Evolutionary conservation across 1,140 invertebrate species (phyloP), one percentile per base, ranked within the genome.

Genomic region (Drosophila littoralis): DNA sequence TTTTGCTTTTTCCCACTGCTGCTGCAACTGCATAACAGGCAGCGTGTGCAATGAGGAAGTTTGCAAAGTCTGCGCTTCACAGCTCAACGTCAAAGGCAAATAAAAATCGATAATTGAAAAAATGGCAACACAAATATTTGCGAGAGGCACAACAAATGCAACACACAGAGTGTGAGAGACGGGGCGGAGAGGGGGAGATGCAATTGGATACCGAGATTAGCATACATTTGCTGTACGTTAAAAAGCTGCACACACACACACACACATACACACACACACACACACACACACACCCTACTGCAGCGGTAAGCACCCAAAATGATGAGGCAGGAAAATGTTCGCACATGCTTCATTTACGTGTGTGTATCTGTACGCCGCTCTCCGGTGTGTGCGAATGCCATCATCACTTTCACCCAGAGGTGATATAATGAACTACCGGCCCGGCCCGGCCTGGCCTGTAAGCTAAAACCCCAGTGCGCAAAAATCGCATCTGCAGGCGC

Each of bases 341-440:
- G 84, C 83, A 77, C 71, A 86, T 85, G 76, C 66, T 78, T 79
- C 57, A 69, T 74, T 69, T 69, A 50, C 9, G 10, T 60, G 33
- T 32, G 13, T 33, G 13, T 32, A 7, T 60, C n/a, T 38, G 36
- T 10, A 36, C 15, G 40, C 5, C n/a, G 55, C 42, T 45, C 42
- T 45, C 13, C 13, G 17, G 57, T 51, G 43, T 55, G 28, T 64
- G 77, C 83, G 80, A 77, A 84, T 88, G 84, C 84, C 84, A 89
- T 89, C 84, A 84, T 89, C 85, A 89, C 84, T 89, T 89, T 89
- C 84, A 89, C 84, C 78, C 65, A 79, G 63, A 89, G 85, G 84
- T 89, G 84, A 89, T 89, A 89, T 89, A 89, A 89, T 89, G 84
- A 79, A 86, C 71, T 84, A 86, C 71, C 76, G 75, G 63, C 67